These are phyloP conservation scores for Eupithecia abbreviata DNA, from an alignment of 2,888 invertebrate species.

Conservation along the genomic window DNA sequence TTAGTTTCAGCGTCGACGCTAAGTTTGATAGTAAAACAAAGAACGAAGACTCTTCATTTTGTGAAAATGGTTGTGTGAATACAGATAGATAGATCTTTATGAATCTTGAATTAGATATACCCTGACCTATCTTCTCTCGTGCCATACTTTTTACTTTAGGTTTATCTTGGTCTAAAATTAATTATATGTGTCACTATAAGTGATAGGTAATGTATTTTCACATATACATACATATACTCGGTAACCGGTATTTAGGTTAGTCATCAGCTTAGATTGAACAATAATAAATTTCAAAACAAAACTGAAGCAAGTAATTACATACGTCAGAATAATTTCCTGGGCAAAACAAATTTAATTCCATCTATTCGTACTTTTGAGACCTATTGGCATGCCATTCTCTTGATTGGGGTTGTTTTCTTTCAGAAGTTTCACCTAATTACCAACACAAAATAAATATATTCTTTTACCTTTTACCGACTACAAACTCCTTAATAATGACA, in stretches of 20 bases:
- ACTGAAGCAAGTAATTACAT: conserved; percentile 6
- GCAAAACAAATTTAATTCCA: conserved; percentile 28
- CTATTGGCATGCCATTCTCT: conserved; percentile 30
- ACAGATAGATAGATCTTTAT: background rate
- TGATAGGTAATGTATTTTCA: too few relatives aligned
- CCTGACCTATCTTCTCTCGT: background rate
- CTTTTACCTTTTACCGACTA: too few relatives aligned
- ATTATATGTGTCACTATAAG: background rate
- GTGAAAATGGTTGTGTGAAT: background rate
- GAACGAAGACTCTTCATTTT: background rate
- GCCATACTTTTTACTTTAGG: background rate
- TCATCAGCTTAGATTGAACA: background rate
- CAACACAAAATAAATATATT: too few relatives aligned
- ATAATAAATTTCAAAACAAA: background rate
- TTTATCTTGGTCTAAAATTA: background rate
- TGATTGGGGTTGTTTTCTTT: background rate
- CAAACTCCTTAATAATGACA: too few relatives aligned
- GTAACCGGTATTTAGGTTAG: too few relatives aligned
- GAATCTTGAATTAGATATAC: background rate
- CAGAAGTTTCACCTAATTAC: background rate
- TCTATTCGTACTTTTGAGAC: conserved; percentile 27
- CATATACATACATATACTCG: too few relatives aligned
- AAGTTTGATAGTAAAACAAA: conserved; percentile 59
- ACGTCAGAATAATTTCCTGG: conserved; percentile 15
- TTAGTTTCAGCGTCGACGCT: conserved; percentile 74